Percentiles rank a stretch among this genome's conserved stretches.
phyloP scores from a whole-genome alignment of 2,113 vertebrate genomes.

The Lipophrys pholis region DNA sequence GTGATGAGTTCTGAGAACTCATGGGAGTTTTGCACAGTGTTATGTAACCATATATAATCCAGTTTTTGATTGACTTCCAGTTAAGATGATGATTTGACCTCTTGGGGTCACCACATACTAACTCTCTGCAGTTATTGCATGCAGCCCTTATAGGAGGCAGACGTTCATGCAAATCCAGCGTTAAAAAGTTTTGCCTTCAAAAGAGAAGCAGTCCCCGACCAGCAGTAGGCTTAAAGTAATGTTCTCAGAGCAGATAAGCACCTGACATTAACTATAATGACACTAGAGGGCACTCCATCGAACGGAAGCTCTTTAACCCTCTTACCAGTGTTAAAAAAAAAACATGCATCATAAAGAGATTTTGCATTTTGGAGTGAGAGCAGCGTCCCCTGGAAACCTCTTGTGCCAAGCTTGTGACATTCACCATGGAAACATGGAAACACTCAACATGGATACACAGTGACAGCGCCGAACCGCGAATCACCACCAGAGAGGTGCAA shows the following conservation, averaged over 20 bases:
- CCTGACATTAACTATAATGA: constrained; percentile 24
- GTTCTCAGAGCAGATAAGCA: constrained; percentile 35
- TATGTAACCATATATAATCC: constrained; percentile 24
- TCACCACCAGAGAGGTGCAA: background rate
- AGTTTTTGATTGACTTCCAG: background rate
- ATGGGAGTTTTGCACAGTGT: background rate
- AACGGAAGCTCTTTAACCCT: constrained; percentile 38
- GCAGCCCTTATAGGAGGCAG: background rate
- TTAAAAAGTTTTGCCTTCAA: constrained; percentile 6
- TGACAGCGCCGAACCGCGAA: background rate
- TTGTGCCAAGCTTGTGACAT: constrained; percentile 13
- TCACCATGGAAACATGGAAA: constrained; percentile 1
- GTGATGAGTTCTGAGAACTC: background rate
- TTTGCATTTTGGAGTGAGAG: constrained; percentile 18
- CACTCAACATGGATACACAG: background rate
- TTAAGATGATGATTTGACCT: background rate
- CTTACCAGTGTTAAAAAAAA: constrained; percentile 31
- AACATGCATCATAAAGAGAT: constrained; percentile 20
- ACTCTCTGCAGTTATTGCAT: background rate
- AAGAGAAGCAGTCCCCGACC: constrained; percentile 1
- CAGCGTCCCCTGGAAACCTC: constrained; percentile 18
- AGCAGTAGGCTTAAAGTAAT: constrained; percentile 23
- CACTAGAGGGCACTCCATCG: constrained; percentile 45
- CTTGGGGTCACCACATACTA: background rate
- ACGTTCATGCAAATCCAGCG: background rate